Evolutionary conservation across 2,888 invertebrate species (phyloP), one percentile per base, ranked within the genome.

Genomic region (Thereva unica): DNA sequence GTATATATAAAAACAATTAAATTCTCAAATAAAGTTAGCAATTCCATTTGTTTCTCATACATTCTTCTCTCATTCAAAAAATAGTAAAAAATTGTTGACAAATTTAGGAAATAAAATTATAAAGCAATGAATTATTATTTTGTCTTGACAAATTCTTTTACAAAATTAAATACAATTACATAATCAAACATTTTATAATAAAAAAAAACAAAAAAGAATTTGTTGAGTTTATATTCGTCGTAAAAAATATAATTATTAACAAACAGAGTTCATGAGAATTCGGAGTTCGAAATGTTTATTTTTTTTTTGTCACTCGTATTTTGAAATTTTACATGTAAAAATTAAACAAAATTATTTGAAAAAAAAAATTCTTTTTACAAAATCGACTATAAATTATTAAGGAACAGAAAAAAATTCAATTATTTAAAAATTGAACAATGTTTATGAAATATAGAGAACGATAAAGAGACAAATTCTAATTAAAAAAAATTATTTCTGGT

Each of bases 281-380:
- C 23, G 23, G 23, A 23, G 23, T 23, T 23, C 23, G 23, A 23
- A 23, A 23, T 23, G 23, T 23, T 23, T 23, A n/a, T n/a, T 23
- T 23, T 23, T 23, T 23, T 23, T 1, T 23, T 23, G 8, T 56
- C 56, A 56, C 56, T 56, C 56, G 56, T 44, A 56, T 56, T n/a
- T n/a, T 44, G 56, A 56, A 44, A 45, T 56, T 44, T 56, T 56
- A 56, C 56, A 56, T 56, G 56, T 56, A 42, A 44, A 56, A 56
- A 56, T 41, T 34, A 23, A 23, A 23, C 23, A 23, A 23, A 23
- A 23, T 56, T 4, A 44, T 44, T 35, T 42, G n/a, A n/a, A n/a
- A 4, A 42, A 12, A 23, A 23, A 23, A 23, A 5, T 53, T 53
- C 56, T 56, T 56, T 56, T 56, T 44, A 56, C 56, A 56, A 44